phyloP scores from a whole-genome alignment of 92 coral and sea anemone genomes.

The Pocillopora grandis region DNA sequence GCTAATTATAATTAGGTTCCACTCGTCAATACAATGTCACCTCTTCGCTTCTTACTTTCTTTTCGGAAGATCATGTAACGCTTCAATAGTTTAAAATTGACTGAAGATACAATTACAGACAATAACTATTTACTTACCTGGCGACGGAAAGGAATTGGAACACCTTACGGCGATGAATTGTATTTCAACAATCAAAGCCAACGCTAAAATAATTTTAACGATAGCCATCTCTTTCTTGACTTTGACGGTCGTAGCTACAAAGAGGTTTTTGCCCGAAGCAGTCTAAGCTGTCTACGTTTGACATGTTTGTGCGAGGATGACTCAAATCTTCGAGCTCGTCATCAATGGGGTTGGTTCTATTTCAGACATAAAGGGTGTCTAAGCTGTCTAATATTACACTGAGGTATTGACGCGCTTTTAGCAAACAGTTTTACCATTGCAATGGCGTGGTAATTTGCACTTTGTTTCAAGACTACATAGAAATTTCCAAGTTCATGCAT shows the following conservation, averaged over 20 bases:
- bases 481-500: no score
- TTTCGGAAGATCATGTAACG: no score
- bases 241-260: background rate
- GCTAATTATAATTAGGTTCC: no score
- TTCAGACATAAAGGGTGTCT: background rate
- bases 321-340: slow-evolving; percentile 15
- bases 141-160: background rate
- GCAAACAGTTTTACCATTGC: no score
- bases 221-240: background rate
- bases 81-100: background rate
- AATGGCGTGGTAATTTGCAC: no score
- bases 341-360: slow-evolving; percentile 12
- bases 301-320: slow-evolving; percentile 14
- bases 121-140: slow-evolving; percentile 1
- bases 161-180: background rate
- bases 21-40: background rate
- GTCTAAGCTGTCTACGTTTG: background rate
- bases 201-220: background rate
- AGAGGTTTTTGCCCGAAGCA: background rate
- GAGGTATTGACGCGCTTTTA: background rate
- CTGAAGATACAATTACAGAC: background rate
- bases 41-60: background rate
- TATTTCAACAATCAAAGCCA: background rate
- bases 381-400: background rate
- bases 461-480: no score